Percentiles rank a stretch among this genome's conserved stretches.
Evolutionary conservation across 2,113 vertebrate species (phyloP).

Genomic region (Nycticebus coucang): DNA sequence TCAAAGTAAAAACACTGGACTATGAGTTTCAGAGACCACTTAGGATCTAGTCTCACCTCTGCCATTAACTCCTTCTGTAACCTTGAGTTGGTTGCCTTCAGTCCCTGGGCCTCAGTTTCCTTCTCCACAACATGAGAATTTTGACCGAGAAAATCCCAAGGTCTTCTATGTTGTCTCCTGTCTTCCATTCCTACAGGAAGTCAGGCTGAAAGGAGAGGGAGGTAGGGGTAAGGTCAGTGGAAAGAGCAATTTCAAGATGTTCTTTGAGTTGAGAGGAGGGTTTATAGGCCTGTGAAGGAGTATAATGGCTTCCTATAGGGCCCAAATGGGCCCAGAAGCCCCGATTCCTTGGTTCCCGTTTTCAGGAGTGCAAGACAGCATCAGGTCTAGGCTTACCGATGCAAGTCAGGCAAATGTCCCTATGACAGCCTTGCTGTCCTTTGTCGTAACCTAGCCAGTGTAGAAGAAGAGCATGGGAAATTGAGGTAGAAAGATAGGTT

Average conservation of each 20-base stretch:
- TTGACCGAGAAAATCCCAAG: conserved; percentile 11
- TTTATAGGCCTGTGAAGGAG: conserved; percentile 9
- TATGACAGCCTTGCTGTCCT: not conserved
- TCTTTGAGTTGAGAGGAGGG: not conserved
- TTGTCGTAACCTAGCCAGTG: not conserved
- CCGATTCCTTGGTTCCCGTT: not conserved
- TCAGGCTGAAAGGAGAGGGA: conserved; percentile 25
- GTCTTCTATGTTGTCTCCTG: not conserved
- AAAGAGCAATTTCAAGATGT: conserved; percentile 67
- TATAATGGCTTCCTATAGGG: not conserved
- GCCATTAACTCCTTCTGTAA: conserved; percentile 37
- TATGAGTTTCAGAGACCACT: conserved; percentile 6
- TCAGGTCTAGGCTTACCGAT: not conserved
- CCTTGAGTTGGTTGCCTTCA: not conserved
- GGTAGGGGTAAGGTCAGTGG: not conserved
- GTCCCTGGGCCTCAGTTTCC: conserved; percentile 18
- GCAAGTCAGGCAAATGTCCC: not conserved
- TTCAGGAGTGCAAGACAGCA: conserved; percentile 14
- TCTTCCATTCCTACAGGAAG: not conserved
- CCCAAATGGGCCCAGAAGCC: not conserved
- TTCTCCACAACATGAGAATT: not conserved
- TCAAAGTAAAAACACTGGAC: not conserved
- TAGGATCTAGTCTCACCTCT: not conserved
- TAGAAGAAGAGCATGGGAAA: not conserved
- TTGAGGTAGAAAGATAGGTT: not conserved